These are phyloP conservation scores for Sarcophaga carnaria DNA, from an alignment of 2,888 invertebrate species.

Conservation along the genomic window DNA sequence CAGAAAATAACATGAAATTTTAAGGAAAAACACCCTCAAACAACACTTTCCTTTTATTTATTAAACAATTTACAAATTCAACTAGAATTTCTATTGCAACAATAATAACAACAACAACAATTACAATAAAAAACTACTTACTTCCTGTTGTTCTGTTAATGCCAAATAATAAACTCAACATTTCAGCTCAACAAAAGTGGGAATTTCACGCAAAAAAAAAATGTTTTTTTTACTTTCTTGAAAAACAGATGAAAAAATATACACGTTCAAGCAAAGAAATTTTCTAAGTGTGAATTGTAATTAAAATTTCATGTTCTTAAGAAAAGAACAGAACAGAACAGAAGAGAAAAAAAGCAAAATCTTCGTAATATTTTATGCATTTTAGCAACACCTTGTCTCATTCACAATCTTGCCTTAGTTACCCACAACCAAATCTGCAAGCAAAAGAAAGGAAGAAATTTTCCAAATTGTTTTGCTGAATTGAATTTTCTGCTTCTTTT, in stretches of 20 bases:
- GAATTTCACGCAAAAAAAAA: not conserved
- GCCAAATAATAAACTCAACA: slow-evolving; percentile 47
- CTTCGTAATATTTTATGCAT: slow-evolving; percentile 34
- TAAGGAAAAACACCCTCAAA: slow-evolving; percentile 1
- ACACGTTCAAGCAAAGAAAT: slow-evolving; percentile 3
- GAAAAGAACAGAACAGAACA: not conserved
- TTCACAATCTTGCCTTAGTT: not conserved
- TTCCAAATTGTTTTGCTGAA: slow-evolving; percentile 44
- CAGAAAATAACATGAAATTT: not conserved
- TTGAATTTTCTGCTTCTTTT: slow-evolving; percentile 55
- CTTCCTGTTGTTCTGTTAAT: slow-evolving; percentile 26
- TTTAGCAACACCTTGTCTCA: slow-evolving; percentile 25
- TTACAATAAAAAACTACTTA: slow-evolving; percentile 33
- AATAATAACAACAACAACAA: not conserved
- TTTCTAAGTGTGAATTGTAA: slow-evolving; percentile 61
- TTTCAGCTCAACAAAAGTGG: slow-evolving; percentile 1
- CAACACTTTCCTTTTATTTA: slow-evolving; percentile 52
- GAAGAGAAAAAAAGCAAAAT: not conserved
- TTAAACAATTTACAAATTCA: slow-evolving; percentile 46
- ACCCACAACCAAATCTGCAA: not conserved
- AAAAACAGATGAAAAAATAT: too few relatives aligned
- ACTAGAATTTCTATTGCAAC: not conserved
- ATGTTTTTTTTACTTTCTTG: too few relatives aligned
- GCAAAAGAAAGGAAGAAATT: not conserved
- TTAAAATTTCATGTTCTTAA: slow-evolving; percentile 66